A percentile compares a stretch with the other conserved stretches of the same genome.
These are phyloP conservation scores for Drosophila ananassae DNA, from an alignment of 1,140 invertebrate genomes.

Conservation along the genomic window DNA sequence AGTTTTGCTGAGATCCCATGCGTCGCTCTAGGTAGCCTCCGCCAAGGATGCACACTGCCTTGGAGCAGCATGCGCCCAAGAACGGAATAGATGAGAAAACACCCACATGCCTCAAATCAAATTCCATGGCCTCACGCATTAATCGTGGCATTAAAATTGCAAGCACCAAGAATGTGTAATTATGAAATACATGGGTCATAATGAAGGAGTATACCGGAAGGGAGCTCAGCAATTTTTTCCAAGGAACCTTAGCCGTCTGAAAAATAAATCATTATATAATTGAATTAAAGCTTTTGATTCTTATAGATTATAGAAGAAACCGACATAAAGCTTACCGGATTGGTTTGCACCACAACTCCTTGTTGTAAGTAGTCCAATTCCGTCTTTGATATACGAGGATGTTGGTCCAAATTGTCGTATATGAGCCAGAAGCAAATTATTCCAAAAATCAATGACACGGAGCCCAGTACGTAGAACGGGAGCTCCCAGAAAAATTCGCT, in stretches of 20 bases:
- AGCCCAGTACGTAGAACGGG: slow-evolving; percentile 69
- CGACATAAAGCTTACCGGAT: slow-evolving; percentile 12
- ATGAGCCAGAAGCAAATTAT: slow-evolving; percentile 61
- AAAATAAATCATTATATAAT: background rate
- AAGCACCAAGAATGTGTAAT: slow-evolving; percentile 62
- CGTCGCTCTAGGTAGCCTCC: slow-evolving; percentile 56
- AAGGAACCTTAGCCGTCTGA: slow-evolving; percentile 50
- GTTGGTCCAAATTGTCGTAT: slow-evolving; percentile 64
- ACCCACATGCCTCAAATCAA: slow-evolving; percentile 60
- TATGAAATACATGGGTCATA: slow-evolving; percentile 74
- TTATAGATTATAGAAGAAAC: too few species aligned
- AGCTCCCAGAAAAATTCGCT: slow-evolving; percentile 63
- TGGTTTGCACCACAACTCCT: background rate
- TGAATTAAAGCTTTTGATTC: too few species aligned
- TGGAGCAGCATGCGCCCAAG: slow-evolving; percentile 60
- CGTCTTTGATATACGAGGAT: slow-evolving; percentile 58
- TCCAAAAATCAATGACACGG: slow-evolving; percentile 48
- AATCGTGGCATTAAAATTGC: slow-evolving; percentile 62
- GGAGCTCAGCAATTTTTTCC: slow-evolving; percentile 58
- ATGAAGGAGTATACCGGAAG: slow-evolving; percentile 61
- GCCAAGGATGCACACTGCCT: slow-evolving; percentile 55
- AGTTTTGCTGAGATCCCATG: slow-evolving; percentile 25
- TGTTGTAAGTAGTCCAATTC: slow-evolving; percentile 59
- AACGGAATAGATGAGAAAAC: slow-evolving; percentile 61
- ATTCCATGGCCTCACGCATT: slow-evolving; percentile 69